Percentiles rank a stretch among this genome's conserved stretches.
Conservation (phyloP, 2,797 vertebrate genomes). For the Enteromius unitaeniatus region DNA sequence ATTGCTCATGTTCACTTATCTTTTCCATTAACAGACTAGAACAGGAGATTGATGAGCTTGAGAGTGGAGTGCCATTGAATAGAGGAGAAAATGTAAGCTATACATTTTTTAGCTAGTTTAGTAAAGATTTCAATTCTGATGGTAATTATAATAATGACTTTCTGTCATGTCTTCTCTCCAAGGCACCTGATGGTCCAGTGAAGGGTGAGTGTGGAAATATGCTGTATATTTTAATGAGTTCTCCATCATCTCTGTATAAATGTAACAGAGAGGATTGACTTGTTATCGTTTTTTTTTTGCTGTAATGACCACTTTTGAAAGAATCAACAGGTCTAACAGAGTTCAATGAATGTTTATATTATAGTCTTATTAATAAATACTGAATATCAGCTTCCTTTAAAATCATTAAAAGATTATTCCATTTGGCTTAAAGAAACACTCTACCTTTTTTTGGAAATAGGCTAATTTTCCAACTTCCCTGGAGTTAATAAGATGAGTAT, state of each 20-base stretch:
- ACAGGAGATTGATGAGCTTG: conserved; percentile 89
- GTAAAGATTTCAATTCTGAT: not conserved
- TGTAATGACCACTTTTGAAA: not conserved
- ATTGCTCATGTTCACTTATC: not conserved
- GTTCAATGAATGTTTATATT: not conserved
- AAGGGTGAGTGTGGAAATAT: conserved; percentile 49
- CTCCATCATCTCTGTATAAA: not conserved
- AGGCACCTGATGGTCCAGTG: conserved; percentile 50
- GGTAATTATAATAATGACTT: not conserved
- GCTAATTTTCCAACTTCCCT: too few relatives aligned
- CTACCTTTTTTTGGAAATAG: too few relatives aligned
- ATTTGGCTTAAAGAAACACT: not conserved
- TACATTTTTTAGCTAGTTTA: not conserved
- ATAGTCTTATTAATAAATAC: not conserved
- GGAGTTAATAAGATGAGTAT: too few relatives aligned
- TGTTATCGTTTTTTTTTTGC: not conserved
- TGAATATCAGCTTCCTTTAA: not conserved
- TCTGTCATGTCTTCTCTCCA: conserved; percentile 18
- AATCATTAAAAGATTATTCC: not conserved
- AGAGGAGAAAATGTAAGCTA: conserved; percentile 68
- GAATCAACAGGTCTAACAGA: not conserved
- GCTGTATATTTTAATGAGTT: not conserved
- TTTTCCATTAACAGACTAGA: conserved; percentile 80
- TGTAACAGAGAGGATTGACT: not conserved
- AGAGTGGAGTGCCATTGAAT: conserved; percentile 78